Evolutionary conservation across 2,113 vertebrate genomes (phyloP).

Genomic region (Phrynosoma blainvillii): DNA sequence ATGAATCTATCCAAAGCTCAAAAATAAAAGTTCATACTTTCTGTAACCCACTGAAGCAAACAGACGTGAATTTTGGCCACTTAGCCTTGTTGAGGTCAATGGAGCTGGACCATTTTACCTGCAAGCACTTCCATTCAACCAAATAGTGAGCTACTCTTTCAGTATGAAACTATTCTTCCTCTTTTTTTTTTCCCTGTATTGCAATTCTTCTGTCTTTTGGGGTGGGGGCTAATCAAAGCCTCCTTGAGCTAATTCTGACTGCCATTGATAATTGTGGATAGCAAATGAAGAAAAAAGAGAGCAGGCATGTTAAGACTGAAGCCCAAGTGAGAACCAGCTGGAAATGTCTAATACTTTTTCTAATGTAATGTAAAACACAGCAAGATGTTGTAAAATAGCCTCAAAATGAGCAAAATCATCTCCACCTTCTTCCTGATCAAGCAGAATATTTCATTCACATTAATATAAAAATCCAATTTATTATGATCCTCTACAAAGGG

Average conservation of each 20-base stretch:
- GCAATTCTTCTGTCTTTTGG: constrained; percentile 9
- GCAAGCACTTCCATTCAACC: neutral
- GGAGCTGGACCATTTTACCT: neutral
- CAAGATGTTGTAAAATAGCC: constrained; percentile 33
- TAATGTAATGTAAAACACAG: constrained; percentile 52
- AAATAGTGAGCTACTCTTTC: neutral
- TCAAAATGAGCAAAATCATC: constrained; percentile 43
- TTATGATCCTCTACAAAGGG: constrained; percentile 2
- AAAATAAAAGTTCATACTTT: neutral
- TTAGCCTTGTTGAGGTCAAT: neutral
- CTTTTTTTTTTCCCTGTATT: neutral
- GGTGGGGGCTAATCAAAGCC: constrained; percentile 20
- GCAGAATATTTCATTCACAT: constrained; percentile 21
- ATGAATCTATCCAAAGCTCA: neutral
- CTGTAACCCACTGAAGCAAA: neutral
- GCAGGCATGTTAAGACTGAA: constrained; percentile 47
- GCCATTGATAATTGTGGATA: constrained; percentile 49
- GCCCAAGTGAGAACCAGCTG: constrained; percentile 45
- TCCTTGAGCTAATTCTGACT: constrained; percentile 56
- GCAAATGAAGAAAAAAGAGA: constrained; percentile 30
- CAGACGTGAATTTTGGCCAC: neutral
- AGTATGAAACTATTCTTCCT: neutral
- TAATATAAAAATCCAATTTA: neutral
- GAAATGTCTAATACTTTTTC: constrained; percentile 51
- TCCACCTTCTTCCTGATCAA: constrained; percentile 12